Base-by-base conservation (phyloP, 2,113 vertebrate genomes). In the Paralichthys olivaceus region DNA sequence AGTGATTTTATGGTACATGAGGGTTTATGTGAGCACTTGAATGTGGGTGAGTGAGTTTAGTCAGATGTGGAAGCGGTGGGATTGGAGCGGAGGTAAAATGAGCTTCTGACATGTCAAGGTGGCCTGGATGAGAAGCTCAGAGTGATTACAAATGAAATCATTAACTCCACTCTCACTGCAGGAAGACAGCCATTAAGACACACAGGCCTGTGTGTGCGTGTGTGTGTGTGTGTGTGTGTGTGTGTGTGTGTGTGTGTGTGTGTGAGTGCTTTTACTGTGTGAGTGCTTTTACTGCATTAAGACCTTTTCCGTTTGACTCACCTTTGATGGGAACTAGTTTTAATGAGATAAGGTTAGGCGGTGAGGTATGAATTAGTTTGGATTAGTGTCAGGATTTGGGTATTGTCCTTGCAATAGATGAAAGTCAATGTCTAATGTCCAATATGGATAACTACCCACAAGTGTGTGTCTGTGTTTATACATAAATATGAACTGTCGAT, bases 71-170 rank as follows among this genome's bases (percentile, higher is more conserved):
- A 80, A 76, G 64, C 58, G 75, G 22, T 19, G 17, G 69, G 61
- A 77, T 49, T 54, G 69, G 58, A 87, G 75, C 4, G 23, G 59
- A 85, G 59, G 81, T 72, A 68, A 82, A 86, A 84, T 80, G 84
- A 89, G 55, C 66, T 37, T 56, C 69, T 83, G 70, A 83, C 78
- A 69, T 85, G 75, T 89, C 81, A 90, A 89, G 82, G 83, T 90
- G 85, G 79, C 78, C 83, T 87, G 76, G 86, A 87, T 84, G 80
- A 84, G 71, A 82, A 84, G 74, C 87, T 84, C 68, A 56, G 63
- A 75, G 72, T 85, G 85, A 89, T 88, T 90, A 84, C 72, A 84
- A 87, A 87, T 87, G 67, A 84, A 89, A 91, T 90, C 75, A 85
- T 90, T 90, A 90, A 87, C 79, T 81, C 83, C 43, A 61, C 47